Conservation (phyloP, 2,113 vertebrate genomes). For the Nibea albiflora region DNA sequence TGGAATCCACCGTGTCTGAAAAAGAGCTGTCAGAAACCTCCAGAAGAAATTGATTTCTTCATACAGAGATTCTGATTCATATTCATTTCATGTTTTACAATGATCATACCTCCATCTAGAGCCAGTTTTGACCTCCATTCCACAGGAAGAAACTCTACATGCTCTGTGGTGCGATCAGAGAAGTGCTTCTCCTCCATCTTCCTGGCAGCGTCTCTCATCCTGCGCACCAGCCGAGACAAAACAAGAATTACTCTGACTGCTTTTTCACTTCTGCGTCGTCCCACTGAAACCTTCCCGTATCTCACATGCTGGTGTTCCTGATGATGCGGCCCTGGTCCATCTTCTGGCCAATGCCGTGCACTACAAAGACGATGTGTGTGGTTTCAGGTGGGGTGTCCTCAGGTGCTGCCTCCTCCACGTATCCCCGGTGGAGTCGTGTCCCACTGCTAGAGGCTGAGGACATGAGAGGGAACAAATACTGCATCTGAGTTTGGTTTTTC, state of each 20-base stretch:
- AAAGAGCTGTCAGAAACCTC: neutral
- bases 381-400: slow-evolving; percentile 95
- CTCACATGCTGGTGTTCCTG: slow-evolving; percentile 97
- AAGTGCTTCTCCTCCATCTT: slow-evolving; percentile 98
- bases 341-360: slow-evolving; percentile 97
- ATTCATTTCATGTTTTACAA: too few relatives aligned
- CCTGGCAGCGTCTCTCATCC: slow-evolving; percentile 96
- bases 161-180: slow-evolving; percentile 88
- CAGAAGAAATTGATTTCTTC: neutral
- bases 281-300: slow-evolving; percentile 15
- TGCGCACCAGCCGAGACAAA: slow-evolving; percentile 60
- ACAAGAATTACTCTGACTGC: neutral
- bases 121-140: slow-evolving; percentile 96
- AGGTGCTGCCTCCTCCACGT: slow-evolving; percentile 94
- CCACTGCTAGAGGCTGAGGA: slow-evolving; percentile 93
- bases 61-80: neutral
- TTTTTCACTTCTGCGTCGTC: neutral
- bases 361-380: slow-evolving; percentile 96
- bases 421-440: slow-evolving; percentile 94
- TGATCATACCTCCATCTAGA: slow-evolving; percentile 92
- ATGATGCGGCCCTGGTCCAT: slow-evolving; percentile 99
- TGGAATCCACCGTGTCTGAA: slow-evolving; percentile 96
- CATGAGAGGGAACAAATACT: slow-evolving; percentile 1
- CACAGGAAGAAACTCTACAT: slow-evolving; percentile 97
- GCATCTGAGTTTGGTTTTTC: neutral